Percentiles rank a stretch among this genome's conserved stretches.
phyloP scores from a whole-genome alignment of 2,888 invertebrate species.

The Hydroisotoma schaefferi region DNA sequence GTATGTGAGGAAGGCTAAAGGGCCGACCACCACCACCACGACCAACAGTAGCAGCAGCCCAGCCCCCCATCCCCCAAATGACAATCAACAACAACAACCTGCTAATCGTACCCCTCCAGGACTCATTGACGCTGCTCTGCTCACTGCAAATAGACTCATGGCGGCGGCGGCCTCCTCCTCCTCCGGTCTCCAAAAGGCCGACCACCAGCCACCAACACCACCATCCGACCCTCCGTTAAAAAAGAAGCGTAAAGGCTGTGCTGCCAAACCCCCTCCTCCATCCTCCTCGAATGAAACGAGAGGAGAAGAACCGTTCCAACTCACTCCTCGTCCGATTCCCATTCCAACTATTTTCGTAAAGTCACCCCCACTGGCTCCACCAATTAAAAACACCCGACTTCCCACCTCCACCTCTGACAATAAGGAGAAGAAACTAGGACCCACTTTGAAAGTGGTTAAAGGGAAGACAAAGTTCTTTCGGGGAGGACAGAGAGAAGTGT shows the following conservation, averaged over 20 bases:
- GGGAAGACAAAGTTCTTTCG: slow-evolving; percentile 40
- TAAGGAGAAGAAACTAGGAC: slow-evolving; percentile 25
- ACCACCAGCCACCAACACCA: too few species aligned
- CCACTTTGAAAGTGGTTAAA: slow-evolving; percentile 33
- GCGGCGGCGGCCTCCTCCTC: too few species aligned
- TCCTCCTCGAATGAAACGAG: not conserved
- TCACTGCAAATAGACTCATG: too few species aligned
- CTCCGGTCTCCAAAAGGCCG: too few species aligned
- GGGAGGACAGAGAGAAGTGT: slow-evolving; percentile 41
- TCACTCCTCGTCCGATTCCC: slow-evolving; percentile 8
- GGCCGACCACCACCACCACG: not conserved
- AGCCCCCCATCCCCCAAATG: too few species aligned
- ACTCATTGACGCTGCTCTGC: too few species aligned
- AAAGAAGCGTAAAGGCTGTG: not conserved
- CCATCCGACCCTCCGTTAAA: too few species aligned
- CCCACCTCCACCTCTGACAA: slow-evolving; percentile 15
- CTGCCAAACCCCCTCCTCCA: not conserved
- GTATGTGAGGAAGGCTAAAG: slow-evolving; percentile 1
- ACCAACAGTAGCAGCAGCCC: too few species aligned
- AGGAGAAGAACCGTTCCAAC: slow-evolving; percentile 18
- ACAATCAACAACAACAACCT: too few species aligned
- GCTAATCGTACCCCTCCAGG: too few species aligned
- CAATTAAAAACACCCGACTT: not conserved
- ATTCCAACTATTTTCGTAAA: slow-evolving; percentile 31
- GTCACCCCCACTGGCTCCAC: not conserved